Evolutionary conservation across 1,140 invertebrate genomes (phyloP), one percentile per base, ranked within the genome.

Genomic region (Meloidogyne chitwoodi): DNA sequence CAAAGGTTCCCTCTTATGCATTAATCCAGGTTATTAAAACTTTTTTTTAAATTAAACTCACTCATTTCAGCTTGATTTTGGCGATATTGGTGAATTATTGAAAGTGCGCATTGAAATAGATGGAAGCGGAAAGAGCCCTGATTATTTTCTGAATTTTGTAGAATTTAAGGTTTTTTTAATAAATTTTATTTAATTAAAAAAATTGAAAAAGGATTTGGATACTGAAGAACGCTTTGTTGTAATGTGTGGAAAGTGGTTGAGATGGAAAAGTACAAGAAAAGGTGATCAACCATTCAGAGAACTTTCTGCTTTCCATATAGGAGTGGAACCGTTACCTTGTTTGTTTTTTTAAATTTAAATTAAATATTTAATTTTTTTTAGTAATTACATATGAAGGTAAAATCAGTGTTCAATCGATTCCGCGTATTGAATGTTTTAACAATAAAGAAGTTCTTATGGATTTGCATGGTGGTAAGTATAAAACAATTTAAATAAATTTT

Each of bases 321-420:
- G 80, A 14, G 78, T 77, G n/a, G 80, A 81, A 56, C 81, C 80
- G n/a, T 68, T 81, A 29, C 80, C 80, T 34, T 44, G 80, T 81
- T 48, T 34, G 63, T 68, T 22, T 19, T 24, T n/a, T 27, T 22
- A 14, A 24, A 6, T 34, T 16, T 22, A 11, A 62, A 31, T n/a
- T 31, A 75, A 22, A 38, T 82, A 12, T 79, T 26, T 65, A 24
- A 29, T 34, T 22, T 11, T 27, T 66, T 79, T 69, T 31, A 81
- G 80, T 82, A 56, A 84, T 84, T n/a, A 65, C 74, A n/a, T 82
- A 84, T 66, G 81, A 82, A 34, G 81, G 81, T 14, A 82, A 84
- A 41, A 74, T 82, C 1, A 34, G 74, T 14, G 56, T 83, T 12
- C 27, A 56, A 6, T 56, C n/a, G n/a, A 34, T 11, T 62, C 48